A percentile compares a stretch with the other conserved stretches of the same genome.
These are phyloP conservation scores for Bombylius major DNA, from an alignment of 2,888 invertebrate genomes.

Conservation along the genomic window DNA sequence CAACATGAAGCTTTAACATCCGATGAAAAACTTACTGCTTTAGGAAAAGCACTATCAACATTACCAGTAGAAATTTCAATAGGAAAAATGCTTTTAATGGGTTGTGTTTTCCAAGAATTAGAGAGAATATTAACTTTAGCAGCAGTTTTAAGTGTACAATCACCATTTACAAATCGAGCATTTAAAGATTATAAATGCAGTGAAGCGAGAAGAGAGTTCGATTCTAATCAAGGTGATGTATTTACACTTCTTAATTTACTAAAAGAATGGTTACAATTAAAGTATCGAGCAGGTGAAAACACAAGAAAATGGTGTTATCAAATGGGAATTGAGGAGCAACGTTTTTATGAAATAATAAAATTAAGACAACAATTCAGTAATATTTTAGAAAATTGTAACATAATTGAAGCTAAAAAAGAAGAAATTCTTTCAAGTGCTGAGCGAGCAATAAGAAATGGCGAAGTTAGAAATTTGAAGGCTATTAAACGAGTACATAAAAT, in stretches of 20 bases:
- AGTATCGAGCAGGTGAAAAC: conserved; percentile 38
- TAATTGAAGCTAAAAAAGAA: conserved; percentile 41
- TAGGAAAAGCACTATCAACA: conserved; percentile 75
- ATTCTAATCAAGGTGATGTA: conserved; percentile 93
- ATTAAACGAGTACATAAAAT: conserved; percentile 64
- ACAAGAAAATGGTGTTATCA: conserved; percentile 76
- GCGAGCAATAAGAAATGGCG: conserved; percentile 72
- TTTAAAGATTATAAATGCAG: conserved; percentile 73
- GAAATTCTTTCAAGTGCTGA: conserved; percentile 56
- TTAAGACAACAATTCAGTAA: conserved; percentile 78
- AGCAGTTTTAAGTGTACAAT: conserved; percentile 85
- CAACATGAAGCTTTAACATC: conserved; percentile 74
- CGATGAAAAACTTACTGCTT: conserved; percentile 68
- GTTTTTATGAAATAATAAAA: conserved; percentile 94
- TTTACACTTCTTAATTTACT: conserved; percentile 77
- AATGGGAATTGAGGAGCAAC: conserved; percentile 88
- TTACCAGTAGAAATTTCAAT: conserved; percentile 90
- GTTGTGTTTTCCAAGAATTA: conserved; percentile 76
- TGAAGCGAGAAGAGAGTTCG: conserved; percentile 60
- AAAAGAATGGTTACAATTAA: conserved; percentile 78
- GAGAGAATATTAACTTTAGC: conserved; percentile 82
- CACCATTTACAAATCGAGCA: conserved; percentile 81
- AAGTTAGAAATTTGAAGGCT: conserved; percentile 72
- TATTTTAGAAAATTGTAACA: conserved; percentile 58
- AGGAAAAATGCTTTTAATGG: conserved; percentile 91